Base-by-base conservation (phyloP, 2,888 invertebrate species). In the Spilarctia lutea region DNA sequence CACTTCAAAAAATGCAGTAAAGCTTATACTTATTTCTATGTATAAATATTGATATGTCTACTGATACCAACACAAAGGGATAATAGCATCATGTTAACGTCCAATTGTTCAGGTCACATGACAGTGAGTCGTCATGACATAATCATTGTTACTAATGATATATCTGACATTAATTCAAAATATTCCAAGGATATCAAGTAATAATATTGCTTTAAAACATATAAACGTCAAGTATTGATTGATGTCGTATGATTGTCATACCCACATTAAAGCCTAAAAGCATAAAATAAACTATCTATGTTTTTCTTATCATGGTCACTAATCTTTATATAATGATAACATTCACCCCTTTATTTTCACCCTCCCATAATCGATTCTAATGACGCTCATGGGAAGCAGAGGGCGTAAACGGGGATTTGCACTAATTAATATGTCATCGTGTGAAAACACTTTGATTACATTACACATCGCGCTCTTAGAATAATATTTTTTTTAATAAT, bases 341-440 rank as follows among this genome's bases (percentile, higher is more conserved):
- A 60, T 45, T 42, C 39, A 56, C 60, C 4, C 60, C 3, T 63
- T n/a, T 52, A 69, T 52, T 27, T 56, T 20, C 24, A n/a, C 3
- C 4, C 65, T 39, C 60, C 74, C 16, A 70, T 67, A 67, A n/a
- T 33, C 45, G 35, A 71, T 67, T 71, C 45, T 74, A 74, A 74
- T 67, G 74, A 35, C 35, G 10, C 71, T 67, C 74, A 71, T 4
- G 74, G 74, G 71, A 74, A 16, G 42, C 45, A n/a, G 8, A 60
- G 35, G 27, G 66, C n/a, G 71, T 63, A 35, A 67, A 66, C 45
- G 60, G 71, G 66, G 71, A 74, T 67, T 65, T 35, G 66, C 42
- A 45, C 42, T 67, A 71, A 71, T 67, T 67, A 71, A 67, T 42
- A 33, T 60, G 48, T 45, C 27, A 20, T 52, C 65, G 13, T 48